Evolutionary conservation across 2,888 invertebrate genomes (phyloP).

Genomic region (Drosophila tanythrix): DNA sequence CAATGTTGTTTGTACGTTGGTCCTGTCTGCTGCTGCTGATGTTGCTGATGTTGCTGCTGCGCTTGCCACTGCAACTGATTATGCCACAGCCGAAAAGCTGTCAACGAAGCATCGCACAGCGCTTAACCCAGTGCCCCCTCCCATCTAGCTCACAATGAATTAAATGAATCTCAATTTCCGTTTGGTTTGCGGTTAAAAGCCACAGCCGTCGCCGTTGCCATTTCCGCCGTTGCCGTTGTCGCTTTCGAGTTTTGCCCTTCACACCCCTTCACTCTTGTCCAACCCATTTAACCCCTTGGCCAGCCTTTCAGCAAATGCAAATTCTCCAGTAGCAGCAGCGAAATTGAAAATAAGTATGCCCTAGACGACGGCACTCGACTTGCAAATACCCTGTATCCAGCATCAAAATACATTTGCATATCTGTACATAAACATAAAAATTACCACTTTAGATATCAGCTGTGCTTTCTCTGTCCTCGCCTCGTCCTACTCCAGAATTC

Average conservation of each 20-base stretch:
- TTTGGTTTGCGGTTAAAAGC: slow-evolving; percentile 81
- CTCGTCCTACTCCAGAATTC: not conserved
- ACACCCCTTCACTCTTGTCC: not conserved
- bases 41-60: not conserved
- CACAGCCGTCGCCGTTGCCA: slow-evolving; percentile 56
- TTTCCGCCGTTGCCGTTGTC: not conserved
- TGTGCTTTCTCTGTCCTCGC: not conserved
- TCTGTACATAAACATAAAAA: not conserved
- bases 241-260: slow-evolving; percentile 13
- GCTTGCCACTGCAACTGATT: slow-evolving; percentile 40
- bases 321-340: slow-evolving; percentile 51
- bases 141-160: slow-evolving; percentile 67
- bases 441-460: not conserved
- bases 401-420: not conserved
- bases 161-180: slow-evolving; percentile 82
- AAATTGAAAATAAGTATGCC: slow-evolving; percentile 68
- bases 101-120: slow-evolving; percentile 41
- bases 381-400: not conserved
- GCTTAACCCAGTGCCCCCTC: slow-evolving; percentile 48
- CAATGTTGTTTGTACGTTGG: slow-evolving; percentile 29
- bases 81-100: slow-evolving; percentile 52
- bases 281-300: not conserved
- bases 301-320: slow-evolving; percentile 62
- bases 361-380: not conserved
- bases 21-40: not conserved